Conservation (phyloP, 2,888 invertebrate species). For the Acanthococcus lagerstroemiae region DNA sequence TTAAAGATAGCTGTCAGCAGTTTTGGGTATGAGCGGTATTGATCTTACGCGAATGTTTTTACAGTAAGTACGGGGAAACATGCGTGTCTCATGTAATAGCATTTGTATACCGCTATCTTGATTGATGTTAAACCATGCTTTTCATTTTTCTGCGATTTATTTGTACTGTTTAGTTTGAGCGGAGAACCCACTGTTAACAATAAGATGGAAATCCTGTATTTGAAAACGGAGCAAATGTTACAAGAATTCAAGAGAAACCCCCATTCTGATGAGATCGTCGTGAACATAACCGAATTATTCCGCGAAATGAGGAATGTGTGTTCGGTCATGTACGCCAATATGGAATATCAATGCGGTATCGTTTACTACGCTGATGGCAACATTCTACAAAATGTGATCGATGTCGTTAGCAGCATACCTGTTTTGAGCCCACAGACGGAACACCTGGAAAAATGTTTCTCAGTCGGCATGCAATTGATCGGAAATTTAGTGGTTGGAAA, state of each 20-base stretch:
- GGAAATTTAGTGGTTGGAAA: constrained; percentile 23
- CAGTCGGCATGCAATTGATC: constrained; percentile 20
- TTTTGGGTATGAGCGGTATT: too few species aligned
- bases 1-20: too few species aligned
- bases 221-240: constrained; percentile 10
- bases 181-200: too few species aligned
- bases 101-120: too few species aligned
- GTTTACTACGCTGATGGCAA: constrained; percentile 21
- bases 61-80: too few species aligned
- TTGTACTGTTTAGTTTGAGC: too few species aligned
- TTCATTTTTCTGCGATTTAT: too few species aligned
- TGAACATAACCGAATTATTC: constrained; percentile 15
- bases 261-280: constrained; percentile 9
- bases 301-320: constrained; percentile 25
- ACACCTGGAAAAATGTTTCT: constrained; percentile 21
- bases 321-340: constrained; percentile 18
- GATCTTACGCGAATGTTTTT: too few species aligned
- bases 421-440: constrained; percentile 16
- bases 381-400: constrained; percentile 24
- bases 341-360: constrained; percentile 21
- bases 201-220: constrained; percentile 16
- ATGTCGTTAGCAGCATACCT: constrained; percentile 18
- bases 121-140: too few species aligned
- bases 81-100: too few species aligned
- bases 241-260: constrained; percentile 13